Conservation (phyloP, 92 coral and sea anemone genomes). For the Porites rus region DNA sequence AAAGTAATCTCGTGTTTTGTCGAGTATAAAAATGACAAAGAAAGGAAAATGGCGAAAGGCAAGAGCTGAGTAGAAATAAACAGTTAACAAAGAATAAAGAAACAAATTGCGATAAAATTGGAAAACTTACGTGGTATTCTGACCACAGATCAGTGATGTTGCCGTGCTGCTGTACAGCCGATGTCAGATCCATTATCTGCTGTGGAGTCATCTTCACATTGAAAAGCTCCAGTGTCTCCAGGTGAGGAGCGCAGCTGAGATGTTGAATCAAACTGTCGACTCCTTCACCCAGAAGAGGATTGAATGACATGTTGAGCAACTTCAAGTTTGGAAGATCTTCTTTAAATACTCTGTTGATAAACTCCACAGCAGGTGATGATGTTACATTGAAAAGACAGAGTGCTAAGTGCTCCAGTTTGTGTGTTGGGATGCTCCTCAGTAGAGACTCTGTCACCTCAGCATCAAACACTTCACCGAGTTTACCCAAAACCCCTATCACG, state of each 20-base stretch:
- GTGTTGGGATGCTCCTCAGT: neutral
- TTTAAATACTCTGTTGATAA: neutral
- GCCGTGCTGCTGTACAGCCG: neutral
- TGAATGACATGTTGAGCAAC: neutral
- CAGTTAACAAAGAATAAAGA: neutral
- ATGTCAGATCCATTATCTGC: neutral
- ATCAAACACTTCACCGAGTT: neutral
- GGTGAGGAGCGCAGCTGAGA: neutral
- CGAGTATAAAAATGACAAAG: too few relatives aligned
- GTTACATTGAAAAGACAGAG: neutral
- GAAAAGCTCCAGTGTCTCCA: neutral
- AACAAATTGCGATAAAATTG: neutral
- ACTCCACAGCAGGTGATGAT: neutral
- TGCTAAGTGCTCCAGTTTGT: neutral
- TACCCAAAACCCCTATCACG: fast-evolving
- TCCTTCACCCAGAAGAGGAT: neutral
- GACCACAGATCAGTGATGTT: neutral
- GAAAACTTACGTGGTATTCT: neutral
- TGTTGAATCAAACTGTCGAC: neutral
- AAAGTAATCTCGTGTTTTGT: too few relatives aligned
- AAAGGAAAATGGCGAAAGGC: neutral
- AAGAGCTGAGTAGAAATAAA: neutral
- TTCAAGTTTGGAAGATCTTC: neutral
- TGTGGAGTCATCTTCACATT: neutral
- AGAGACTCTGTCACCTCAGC: neutral